Evolutionary conservation across 2,888 invertebrate genomes (phyloP), one percentile per base, ranked within the genome.

Genomic region (Xylota segnis): DNA sequence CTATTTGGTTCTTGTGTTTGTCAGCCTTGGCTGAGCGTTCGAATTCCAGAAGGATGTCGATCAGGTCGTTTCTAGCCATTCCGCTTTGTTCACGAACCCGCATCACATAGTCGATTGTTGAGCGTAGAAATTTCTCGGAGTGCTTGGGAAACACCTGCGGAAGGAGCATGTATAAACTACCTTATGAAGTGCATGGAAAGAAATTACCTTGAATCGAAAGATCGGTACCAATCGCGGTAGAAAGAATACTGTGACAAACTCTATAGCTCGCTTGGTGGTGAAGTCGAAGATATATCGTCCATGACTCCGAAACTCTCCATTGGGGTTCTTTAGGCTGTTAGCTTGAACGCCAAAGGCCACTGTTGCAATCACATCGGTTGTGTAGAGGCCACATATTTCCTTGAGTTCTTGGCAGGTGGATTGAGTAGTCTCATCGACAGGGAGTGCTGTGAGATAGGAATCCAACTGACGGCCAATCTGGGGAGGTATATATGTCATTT

Each of bases 291-390:
- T 90, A 16, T 90, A 89, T 0, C 91, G 90, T 7, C 93, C 93
- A 56, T 90, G 89, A 5, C 90, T 89, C 0, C 93, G 92, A 72
- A 94, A 93, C 50, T 92, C 91, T 0, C 92, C 90, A 10, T 93
- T 89, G 0, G 92, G 91, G 63, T 92, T 88, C 12, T 90, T 90
- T 16, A 93, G 89, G 2, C 92, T 92, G 81, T 93, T 93, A 0
- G 92, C 93, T 65, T 91, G 90, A 0, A 94, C 89, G 0, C 93
- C 93, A 54, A 91, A 94, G 0, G 93, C 93, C 0, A 93, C 92
- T 0, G 92, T 92, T 4, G 92, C 92, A 75, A 94, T 93, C 1
- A 93, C 90, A 86, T 94, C 94, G 2, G 92, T 92, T 9, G 92
- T 92, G 56, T 89, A 92, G 0, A 90, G 88, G 0, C 92, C 91